These are phyloP conservation scores for Girardinichthys multiradiatus DNA, from an alignment of 2,113 vertebrate species.

Conservation along the genomic window DNA sequence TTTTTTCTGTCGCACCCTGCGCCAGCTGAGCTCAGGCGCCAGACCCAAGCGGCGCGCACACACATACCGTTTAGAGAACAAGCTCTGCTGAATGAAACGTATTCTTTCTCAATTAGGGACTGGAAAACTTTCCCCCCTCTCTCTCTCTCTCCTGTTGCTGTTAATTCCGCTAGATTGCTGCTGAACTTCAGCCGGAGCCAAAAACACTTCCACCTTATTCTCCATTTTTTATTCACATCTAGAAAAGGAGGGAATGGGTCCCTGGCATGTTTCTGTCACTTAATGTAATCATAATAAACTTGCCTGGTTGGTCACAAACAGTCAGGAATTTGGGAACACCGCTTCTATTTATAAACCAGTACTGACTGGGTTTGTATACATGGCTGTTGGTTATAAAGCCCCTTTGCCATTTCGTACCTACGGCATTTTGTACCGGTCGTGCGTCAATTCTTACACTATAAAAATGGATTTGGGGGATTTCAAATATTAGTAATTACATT, in stretches of 20 bases:
- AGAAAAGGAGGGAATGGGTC: not conserved
- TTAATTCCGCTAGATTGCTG: conserved; percentile 50
- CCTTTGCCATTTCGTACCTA: not conserved
- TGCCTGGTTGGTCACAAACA: not conserved
- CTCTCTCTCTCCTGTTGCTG: conserved; percentile 39
- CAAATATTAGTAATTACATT: no score
- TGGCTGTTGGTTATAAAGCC: not conserved
- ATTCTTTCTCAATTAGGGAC: conserved; percentile 70
- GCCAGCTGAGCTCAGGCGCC: conserved; percentile 66
- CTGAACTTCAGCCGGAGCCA: conserved; percentile 42
- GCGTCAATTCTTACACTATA: not conserved
- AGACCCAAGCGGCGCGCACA: conserved; percentile 54
- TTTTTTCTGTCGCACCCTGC: conserved; percentile 31
- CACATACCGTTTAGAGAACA: conserved; percentile 55
- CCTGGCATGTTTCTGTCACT: conserved; percentile 3
- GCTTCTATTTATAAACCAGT: not conserved
- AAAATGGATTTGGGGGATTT: not conserved
- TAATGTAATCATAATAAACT: conserved; percentile 29
- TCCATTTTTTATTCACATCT: not conserved
- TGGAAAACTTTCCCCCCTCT: conserved; percentile 45
- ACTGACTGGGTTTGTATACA: not conserved
- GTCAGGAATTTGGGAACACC: not conserved
- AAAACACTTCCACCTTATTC: conserved; percentile 33
- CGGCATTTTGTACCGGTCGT: not conserved
- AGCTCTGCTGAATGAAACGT: conserved; percentile 66